These are phyloP conservation scores for Clistopyga incitator DNA, from an alignment of 2,888 invertebrate genomes.

Conservation along the genomic window DNA sequence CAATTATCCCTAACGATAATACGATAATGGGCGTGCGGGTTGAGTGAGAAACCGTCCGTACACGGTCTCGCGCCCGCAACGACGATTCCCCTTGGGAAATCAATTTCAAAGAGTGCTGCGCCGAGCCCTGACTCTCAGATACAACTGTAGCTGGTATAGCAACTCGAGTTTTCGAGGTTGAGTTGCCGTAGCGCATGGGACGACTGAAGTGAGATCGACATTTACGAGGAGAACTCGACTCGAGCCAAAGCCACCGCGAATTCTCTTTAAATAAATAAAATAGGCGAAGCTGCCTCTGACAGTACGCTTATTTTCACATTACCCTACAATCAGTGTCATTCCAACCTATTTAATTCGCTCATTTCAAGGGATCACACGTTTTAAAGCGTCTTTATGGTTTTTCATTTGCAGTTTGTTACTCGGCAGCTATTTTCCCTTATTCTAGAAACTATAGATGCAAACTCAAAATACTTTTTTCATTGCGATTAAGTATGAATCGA, in stretches of 20 bases:
- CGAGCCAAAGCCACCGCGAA: constrained; percentile 26
- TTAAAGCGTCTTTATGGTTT: neutral
- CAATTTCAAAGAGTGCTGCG: constrained; percentile 65
- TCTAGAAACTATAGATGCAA: too few species aligned
- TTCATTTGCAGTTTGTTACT: too few species aligned
- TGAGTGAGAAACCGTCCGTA: constrained; percentile 56
- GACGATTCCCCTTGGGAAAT: constrained; percentile 65
- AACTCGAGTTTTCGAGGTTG: constrained; percentile 45
- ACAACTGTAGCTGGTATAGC: constrained; percentile 17
- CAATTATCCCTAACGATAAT: constrained; percentile 66
- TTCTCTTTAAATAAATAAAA: constrained; percentile 34
- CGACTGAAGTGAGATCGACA: constrained; percentile 55
- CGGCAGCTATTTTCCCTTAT: too few species aligned
- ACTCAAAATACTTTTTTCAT: too few species aligned
- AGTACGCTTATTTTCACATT: neutral
- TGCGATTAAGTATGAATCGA: too few species aligned
- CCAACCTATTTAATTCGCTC: neutral
- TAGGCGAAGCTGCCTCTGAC: neutral
- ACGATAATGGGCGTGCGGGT: constrained; percentile 62
- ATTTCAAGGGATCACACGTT: neutral
- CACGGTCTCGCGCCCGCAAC: constrained; percentile 46
- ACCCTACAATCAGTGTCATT: neutral
- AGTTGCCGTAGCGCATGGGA: constrained; percentile 29
- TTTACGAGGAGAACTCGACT: constrained; percentile 48
- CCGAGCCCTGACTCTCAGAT: constrained; percentile 33